Base-by-base conservation (phyloP, 2,888 invertebrate genomes). In the Cheilosia pagana region DNA sequence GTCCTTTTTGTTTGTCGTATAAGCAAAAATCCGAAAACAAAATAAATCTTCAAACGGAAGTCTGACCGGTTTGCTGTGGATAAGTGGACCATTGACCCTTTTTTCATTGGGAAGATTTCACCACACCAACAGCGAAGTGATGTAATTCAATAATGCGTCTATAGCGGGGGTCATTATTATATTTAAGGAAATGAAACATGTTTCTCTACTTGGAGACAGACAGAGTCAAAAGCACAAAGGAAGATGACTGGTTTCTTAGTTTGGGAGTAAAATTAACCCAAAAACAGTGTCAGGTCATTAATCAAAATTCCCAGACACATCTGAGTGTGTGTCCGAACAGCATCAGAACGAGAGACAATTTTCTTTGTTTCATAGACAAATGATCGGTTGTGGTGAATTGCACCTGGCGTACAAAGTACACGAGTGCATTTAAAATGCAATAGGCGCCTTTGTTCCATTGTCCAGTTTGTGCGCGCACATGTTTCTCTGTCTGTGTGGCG, bases 361-460 rank as follows among this genome's bases (percentile, higher is more conserved):
- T 68, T 62, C 75, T 81, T 70, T 81, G 68, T 81, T 75, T 63
- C 16, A 62, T 62, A 74, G 12, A 60, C 23, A 35, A 55, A 65
- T 25, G 39, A 23, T 50, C 60, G 48, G 35, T 52, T 60, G 31
- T 52, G 59, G 52, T 57, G 68, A 31, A 39, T 21, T 70, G 68
- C 83, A 83, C 83, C 83, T 83, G 83, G 83, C 16, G 16, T 45
- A 16, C 35, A 8, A 3, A 1, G 4, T 23, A 50, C 21, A 23
- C 14, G 16, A 8, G 21, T 53, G 78, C 63, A 79, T 75, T 63
- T 59, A 52, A 83, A 79, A 75, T 83, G 74, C 74, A 75, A 65
- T 83, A 79, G 70, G 41, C 68, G 70, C 68, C 83, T 83, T 79
- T 68, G 79, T 83, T 79, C 83, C 83, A 79, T 83, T 83, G 83